phyloP scores from a whole-genome alignment of 2,113 vertebrate species.

The Psilopsiagon aurifrons region DNA sequence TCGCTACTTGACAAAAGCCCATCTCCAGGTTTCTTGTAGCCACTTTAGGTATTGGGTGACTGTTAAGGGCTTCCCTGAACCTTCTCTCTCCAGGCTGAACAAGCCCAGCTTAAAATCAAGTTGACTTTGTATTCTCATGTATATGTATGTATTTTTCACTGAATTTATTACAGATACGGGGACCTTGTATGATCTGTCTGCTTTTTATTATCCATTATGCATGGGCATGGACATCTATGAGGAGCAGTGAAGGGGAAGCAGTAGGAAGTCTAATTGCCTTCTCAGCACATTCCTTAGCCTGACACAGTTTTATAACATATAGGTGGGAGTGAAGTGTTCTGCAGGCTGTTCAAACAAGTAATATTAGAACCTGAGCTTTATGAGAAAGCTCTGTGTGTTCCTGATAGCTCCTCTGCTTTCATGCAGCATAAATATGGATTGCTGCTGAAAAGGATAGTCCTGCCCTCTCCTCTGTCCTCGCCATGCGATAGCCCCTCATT shows the following conservation, averaged over 20 bases:
- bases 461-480: background rate
- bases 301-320: background rate
- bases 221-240: background rate
- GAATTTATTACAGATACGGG: background rate
- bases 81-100: background rate
- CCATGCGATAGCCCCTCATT: conserved; percentile 32
- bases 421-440: background rate
- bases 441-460: background rate
- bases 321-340: conserved; percentile 20
- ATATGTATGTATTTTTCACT: background rate
- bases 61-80: background rate
- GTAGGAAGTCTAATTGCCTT: background rate
- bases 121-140: background rate
- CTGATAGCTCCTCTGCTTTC: background rate
- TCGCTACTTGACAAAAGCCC: background rate
- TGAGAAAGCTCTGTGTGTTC: background rate
- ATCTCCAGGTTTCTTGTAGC: background rate
- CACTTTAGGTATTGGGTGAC: background rate
- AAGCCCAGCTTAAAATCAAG: background rate
- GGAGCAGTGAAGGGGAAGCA: background rate
- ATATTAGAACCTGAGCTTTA: background rate
- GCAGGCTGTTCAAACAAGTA: background rate
- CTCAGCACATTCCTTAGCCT: conserved; percentile 25
- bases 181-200: accelerated
- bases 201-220: background rate